A percentile compares a stretch with the other conserved stretches of the same genome.
These are phyloP conservation scores for Camelus dromedarius DNA, from an alignment of 2,113 vertebrate species.

Conservation along the genomic window DNA sequence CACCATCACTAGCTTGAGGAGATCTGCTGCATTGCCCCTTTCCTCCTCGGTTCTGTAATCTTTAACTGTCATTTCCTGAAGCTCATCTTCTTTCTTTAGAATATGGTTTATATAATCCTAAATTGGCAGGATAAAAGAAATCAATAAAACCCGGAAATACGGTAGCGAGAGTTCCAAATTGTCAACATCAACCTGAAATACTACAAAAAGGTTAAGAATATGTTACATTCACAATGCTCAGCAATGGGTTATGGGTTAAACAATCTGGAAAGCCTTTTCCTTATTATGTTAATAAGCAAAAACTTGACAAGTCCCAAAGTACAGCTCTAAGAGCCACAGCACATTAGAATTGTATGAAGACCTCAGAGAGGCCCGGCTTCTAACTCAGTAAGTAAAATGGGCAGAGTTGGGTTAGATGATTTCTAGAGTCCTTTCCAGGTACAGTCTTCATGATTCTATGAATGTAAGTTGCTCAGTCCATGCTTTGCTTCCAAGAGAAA, in stretches of 20 bases:
- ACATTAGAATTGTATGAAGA: not conserved
- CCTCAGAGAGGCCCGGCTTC: not conserved
- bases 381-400: not conserved
- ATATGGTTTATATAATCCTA: constrained; percentile 92
- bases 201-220: not conserved
- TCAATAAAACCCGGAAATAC: not conserved
- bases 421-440: not conserved
- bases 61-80: constrained; percentile 89
- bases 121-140: constrained; percentile 33
- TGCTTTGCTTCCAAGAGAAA: constrained; percentile 5
- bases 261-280: not conserved
- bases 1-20: constrained; percentile 90
- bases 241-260: not conserved
- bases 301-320: not conserved
- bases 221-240: not conserved
- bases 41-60: constrained; percentile 91
- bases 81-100: constrained; percentile 88
- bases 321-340: not conserved
- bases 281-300: not conserved
- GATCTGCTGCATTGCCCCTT: constrained; percentile 84
- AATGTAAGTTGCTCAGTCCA: not conserved
- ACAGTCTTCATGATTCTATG: not conserved
- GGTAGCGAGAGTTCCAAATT: not conserved
- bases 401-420: not conserved
- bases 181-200: not conserved